Percentiles rank a stretch among this genome's conserved stretches.
Evolutionary conservation across 2,888 invertebrate genomes (phyloP).

Genomic region (Parelbella ahira): DNA sequence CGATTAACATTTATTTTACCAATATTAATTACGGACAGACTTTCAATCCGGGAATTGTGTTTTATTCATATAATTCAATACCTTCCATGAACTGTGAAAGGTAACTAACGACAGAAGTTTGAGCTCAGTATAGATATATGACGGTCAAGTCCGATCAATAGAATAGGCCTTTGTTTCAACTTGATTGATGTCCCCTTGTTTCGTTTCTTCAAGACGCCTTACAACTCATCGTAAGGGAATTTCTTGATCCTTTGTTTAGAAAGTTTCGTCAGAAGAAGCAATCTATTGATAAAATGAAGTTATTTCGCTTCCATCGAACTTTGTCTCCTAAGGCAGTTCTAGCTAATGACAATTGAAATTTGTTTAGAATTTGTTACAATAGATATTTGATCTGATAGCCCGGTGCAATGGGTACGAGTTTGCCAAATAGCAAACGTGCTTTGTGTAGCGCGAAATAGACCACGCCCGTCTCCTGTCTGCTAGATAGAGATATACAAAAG

Average conservation of each 20-base stretch:
- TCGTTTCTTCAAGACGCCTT: constrained; percentile 42
- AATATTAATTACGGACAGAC: no score
- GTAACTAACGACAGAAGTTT: constrained; percentile 35
- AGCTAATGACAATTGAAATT: constrained; percentile 43
- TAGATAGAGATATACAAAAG: constrained; percentile 13
- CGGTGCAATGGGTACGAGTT: constrained; percentile 35
- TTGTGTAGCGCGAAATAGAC: constrained; percentile 50
- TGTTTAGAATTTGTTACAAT: constrained; percentile 42
- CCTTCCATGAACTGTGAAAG: constrained; percentile 25
- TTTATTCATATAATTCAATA: constrained; percentile 19
- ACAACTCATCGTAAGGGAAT: constrained; percentile 34
- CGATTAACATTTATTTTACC: no score
- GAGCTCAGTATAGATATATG: constrained; percentile 33
- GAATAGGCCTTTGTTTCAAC: constrained; percentile 42
- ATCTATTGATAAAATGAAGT: constrained; percentile 11
- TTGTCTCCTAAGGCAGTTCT: constrained; percentile 30
- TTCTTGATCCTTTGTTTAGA: constrained; percentile 39
- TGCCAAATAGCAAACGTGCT: constrained; percentile 56
- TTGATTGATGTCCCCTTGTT: constrained; percentile 53
- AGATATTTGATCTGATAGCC: constrained; percentile 39
- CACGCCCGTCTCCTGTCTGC: constrained; percentile 28
- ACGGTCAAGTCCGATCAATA: constrained; percentile 39
- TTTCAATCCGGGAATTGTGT: no score
- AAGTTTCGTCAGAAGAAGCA: constrained; percentile 32
- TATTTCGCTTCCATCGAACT: constrained; percentile 36